Evolutionary conservation across 2,797 vertebrate genomes (phyloP).

Genomic region (Oreonectes daqikongensis): DNA sequence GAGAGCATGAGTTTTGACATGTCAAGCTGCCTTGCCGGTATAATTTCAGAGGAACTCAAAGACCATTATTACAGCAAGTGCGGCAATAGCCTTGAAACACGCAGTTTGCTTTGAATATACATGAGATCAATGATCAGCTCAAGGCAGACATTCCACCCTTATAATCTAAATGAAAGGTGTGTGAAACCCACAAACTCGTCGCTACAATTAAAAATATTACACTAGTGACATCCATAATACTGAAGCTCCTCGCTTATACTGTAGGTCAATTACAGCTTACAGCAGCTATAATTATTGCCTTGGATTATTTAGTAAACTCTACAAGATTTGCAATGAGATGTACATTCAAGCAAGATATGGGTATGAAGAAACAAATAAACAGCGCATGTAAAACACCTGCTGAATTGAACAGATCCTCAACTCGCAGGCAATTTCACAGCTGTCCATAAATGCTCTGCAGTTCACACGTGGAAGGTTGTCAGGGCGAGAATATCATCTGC

Average conservation of each 20-base stretch:
- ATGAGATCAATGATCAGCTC: background rate
- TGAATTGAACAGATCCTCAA: background rate
- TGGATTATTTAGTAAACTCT: too few relatives aligned
- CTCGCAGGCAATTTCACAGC: constrained; percentile 32
- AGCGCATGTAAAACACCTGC: too few relatives aligned
- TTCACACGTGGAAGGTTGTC: constrained; percentile 24
- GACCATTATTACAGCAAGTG: constrained; percentile 18
- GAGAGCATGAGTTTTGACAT: background rate
- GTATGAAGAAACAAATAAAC: background rate
- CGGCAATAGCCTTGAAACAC: constrained; percentile 7
- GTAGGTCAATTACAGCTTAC: background rate
- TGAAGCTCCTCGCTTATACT: background rate
- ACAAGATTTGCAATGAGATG: background rate
- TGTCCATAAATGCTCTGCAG: constrained; percentile 24
- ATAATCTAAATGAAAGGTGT: background rate
- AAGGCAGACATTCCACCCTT: background rate
- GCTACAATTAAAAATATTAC: constrained; percentile 4
- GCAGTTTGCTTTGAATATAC: background rate
- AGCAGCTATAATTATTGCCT: too few relatives aligned
- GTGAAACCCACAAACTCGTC: background rate
- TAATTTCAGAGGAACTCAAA: background rate
- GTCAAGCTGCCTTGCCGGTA: background rate
- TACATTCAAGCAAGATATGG: background rate
- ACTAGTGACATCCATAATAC: background rate
- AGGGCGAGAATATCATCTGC: background rate